phyloP scores from a whole-genome alignment of 2,888 invertebrate genomes.

The Catocala sponsa region DNA sequence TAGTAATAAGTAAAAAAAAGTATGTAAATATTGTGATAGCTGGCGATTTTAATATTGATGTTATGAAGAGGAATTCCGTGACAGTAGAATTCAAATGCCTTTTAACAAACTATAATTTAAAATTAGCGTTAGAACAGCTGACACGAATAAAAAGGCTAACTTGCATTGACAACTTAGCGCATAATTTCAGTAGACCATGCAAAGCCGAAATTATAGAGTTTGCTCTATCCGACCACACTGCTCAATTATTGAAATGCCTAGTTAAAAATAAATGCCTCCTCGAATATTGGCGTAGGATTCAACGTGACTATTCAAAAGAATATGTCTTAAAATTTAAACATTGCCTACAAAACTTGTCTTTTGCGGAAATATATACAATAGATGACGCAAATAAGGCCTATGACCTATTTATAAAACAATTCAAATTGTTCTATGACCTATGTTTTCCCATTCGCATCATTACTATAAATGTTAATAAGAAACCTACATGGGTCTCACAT shows the following conservation, averaged over 20 bases:
- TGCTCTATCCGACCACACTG: slow-evolving; percentile 9
- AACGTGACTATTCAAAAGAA: slow-evolving; percentile 1
- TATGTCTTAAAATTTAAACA: neutral
- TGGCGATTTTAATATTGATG: neutral
- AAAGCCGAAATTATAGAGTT: slow-evolving; percentile 10
- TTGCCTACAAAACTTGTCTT: neutral
- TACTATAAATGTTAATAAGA: slow-evolving; percentile 4
- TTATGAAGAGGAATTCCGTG: slow-evolving; percentile 3
- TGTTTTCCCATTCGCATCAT: neutral
- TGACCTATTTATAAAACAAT: slow-evolving; percentile 1
- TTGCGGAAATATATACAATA: neutral
- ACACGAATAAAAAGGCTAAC: slow-evolving; percentile 4
- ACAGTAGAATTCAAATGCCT: slow-evolving; percentile 7
- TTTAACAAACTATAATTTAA: slow-evolving; percentile 8
- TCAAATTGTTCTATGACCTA: too few species aligned
- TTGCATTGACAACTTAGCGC: slow-evolving; percentile 1
- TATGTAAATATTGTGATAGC: neutral
- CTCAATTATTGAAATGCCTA: slow-evolving; percentile 11
- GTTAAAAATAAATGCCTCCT: neutral
- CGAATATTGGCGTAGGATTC: neutral
- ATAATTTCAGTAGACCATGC: slow-evolving; percentile 7
- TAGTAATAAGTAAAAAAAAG: neutral
- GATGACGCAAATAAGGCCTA: neutral
- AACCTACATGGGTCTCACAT: neutral
- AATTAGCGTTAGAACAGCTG: slow-evolving; percentile 3